Evolutionary conservation across 2,113 vertebrate genomes (phyloP).

Genomic region (Mastomys coucha): DNA sequence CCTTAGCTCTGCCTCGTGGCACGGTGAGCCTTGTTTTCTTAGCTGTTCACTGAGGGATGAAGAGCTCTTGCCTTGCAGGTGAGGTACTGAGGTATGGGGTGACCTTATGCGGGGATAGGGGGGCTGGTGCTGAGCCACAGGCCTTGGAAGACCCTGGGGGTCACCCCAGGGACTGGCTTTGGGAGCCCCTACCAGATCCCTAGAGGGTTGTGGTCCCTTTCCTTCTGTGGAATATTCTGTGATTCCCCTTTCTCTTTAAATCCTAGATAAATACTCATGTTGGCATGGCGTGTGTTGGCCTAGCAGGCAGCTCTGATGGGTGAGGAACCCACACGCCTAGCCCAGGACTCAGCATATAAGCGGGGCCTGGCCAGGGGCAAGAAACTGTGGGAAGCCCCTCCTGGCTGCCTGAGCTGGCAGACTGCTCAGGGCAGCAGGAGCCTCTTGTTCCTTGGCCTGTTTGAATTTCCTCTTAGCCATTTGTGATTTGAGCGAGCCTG

Average conservation of each 20-base stretch:
- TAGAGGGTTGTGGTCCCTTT: neutral
- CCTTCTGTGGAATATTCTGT: neutral
- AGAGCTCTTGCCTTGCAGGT: neutral
- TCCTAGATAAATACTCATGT: neutral
- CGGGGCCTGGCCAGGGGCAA: neutral
- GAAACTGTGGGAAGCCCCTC: neutral
- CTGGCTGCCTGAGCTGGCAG: neutral
- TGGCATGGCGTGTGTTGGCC: neutral
- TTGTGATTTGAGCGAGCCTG: neutral
- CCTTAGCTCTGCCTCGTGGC: neutral
- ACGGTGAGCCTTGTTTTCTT: neutral
- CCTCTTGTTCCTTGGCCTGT: neutral
- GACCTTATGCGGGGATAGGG: accelerated
- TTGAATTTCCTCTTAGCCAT: neutral
- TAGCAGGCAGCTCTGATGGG: neutral
- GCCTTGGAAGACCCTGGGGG: neutral
- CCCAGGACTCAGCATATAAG: neutral
- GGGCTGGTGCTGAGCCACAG: neutral
- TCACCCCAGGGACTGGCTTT: too few species aligned
- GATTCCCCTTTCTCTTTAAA: neutral
- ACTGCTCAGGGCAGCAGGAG: neutral
- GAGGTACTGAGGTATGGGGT: neutral
- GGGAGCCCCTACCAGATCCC: neutral
- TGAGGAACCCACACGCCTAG: neutral
- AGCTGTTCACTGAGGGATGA: neutral